phyloP scores from a whole-genome alignment of 2,888 invertebrate genomes.

The Morinoia aosen region DNA sequence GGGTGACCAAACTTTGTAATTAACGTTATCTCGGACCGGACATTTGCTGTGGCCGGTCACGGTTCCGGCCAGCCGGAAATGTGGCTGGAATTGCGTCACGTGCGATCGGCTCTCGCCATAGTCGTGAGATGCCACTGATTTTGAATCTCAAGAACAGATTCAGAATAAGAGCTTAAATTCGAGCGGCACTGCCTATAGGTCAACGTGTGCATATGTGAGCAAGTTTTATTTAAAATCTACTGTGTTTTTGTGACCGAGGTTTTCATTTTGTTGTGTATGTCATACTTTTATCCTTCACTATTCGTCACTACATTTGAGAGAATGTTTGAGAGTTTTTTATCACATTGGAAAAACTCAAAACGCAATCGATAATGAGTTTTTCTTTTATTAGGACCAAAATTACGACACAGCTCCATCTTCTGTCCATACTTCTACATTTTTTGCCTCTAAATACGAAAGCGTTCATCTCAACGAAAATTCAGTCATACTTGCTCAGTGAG shows the following conservation, averaged over 20 bases:
- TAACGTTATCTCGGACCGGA: not conserved
- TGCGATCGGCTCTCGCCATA: not conserved
- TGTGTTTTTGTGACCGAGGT: not conserved
- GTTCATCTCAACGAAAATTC: too few relatives aligned
- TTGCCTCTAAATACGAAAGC: too few relatives aligned
- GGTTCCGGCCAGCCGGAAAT: not conserved
- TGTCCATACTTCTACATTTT: too few relatives aligned
- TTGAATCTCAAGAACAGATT: not conserved
- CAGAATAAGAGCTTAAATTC: not conserved
- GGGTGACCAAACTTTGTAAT: not conserved
- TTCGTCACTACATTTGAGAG: not conserved
- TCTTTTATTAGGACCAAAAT: too few relatives aligned
- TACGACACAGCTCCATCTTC: too few relatives aligned
- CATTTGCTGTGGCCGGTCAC: not conserved
- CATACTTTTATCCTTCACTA: not conserved
- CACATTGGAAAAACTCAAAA: too few relatives aligned
- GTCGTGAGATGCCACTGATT: conserved; percentile 8
- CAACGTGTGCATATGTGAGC: not conserved
- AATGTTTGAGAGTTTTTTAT: too few relatives aligned
- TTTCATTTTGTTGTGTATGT: not conserved
- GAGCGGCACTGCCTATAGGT: not conserved
- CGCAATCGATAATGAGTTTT: too few relatives aligned
- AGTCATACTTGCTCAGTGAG: too few relatives aligned
- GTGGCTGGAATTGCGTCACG: not conserved
- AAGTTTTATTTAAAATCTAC: not conserved